A percentile compares a stretch with the other conserved stretches of the same genome.
Evolutionary conservation across 2,113 vertebrate genomes (phyloP).

Genomic region (Ictidomys tridecemlineatus): DNA sequence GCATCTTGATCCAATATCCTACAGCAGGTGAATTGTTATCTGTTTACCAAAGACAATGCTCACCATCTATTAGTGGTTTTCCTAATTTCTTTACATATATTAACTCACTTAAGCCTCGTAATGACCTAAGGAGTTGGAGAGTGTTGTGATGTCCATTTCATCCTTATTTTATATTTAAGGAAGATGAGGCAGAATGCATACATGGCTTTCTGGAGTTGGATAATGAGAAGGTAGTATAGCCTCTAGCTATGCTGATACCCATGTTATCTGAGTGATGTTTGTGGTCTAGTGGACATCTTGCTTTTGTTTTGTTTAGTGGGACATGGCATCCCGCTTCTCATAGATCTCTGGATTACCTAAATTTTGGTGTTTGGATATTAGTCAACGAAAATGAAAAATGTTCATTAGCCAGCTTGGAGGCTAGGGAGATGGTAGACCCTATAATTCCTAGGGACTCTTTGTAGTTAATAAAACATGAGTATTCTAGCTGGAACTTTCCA

Average conservation of each 20-base stretch:
- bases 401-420: not conserved
- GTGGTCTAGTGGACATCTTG: rapidly evolving
- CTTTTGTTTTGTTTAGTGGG: too few relatives aligned
- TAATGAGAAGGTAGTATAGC: not conserved
- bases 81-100: not conserved
- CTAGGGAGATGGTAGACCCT: not conserved
- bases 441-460: not conserved
- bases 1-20: not conserved
- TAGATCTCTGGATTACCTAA: not conserved
- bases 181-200: not conserved
- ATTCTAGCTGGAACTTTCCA: not conserved
- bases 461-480: not conserved
- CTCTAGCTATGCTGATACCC: rapidly evolving
- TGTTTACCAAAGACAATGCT: not conserved
- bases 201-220: not conserved
- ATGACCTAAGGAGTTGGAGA: not conserved
- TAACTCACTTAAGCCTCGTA: not conserved
- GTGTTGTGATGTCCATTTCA: not conserved
- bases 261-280: not conserved
- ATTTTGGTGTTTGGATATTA: not conserved
- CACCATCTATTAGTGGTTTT: not conserved
- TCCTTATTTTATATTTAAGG: not conserved
- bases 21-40: not conserved
- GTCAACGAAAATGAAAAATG: not conserved
- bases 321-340: not conserved